phyloP scores from a whole-genome alignment of 2,888 invertebrate species.

The Macropis europaea region DNA sequence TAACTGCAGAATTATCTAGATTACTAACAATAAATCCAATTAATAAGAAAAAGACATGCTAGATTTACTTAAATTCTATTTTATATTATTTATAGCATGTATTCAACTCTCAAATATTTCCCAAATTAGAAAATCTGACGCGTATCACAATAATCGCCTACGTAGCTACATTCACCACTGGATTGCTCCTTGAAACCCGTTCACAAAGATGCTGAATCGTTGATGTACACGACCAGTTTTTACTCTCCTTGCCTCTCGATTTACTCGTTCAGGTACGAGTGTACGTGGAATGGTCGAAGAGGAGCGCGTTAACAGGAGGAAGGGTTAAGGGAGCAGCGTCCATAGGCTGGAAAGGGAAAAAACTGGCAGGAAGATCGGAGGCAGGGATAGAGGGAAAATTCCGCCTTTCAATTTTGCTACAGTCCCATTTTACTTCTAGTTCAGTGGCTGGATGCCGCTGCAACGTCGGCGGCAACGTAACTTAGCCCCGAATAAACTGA shows the following conservation, averaged over 20 bases:
- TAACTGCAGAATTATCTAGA: too few relatives aligned
- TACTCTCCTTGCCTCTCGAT: conserved; percentile 21
- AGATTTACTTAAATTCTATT: too few relatives aligned
- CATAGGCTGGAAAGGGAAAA: conserved; percentile 35
- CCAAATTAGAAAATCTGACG: not conserved
- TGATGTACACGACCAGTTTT: conserved; percentile 32
- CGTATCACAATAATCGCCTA: conserved; percentile 3
- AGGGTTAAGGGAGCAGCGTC: conserved; percentile 6
- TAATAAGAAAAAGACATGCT: too few relatives aligned
- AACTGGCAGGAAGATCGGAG: conserved; percentile 40
- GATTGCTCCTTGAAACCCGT: not conserved
- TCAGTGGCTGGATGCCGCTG: conserved; percentile 56
- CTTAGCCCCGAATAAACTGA: conserved; percentile 72
- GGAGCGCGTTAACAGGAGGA: not conserved
- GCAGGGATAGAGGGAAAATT: conserved; percentile 64
- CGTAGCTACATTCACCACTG: not conserved
- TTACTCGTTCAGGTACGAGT: conserved; percentile 24
- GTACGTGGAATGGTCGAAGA: not conserved
- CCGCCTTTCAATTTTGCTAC: conserved; percentile 69
- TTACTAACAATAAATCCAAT: too few relatives aligned
- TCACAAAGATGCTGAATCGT: conserved; percentile 40
- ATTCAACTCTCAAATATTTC: too few relatives aligned
- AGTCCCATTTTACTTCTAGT: conserved; percentile 68
- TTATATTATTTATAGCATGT: too few relatives aligned
- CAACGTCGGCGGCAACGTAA: conserved; percentile 58